A percentile compares a stretch with the other conserved stretches of the same genome.
Evolutionary conservation across 1,140 invertebrate genomes (phyloP).

Genomic region (Radopholus similis): DNA sequence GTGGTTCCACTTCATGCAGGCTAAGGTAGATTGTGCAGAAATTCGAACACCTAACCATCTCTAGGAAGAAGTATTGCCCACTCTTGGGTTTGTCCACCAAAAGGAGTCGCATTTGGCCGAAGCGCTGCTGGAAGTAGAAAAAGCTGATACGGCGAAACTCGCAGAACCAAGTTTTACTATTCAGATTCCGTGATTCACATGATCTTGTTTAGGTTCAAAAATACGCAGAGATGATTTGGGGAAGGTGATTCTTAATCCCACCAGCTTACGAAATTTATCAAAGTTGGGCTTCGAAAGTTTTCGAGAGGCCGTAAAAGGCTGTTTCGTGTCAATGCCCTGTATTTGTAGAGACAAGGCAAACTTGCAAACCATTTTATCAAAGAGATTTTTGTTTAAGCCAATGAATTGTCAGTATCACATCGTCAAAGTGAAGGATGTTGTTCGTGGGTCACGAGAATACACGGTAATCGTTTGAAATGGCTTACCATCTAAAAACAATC

Average conservation of each 20-base stretch:
- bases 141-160: not conserved
- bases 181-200: not conserved
- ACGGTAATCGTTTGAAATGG: not conserved
- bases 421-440: constrained; percentile 1
- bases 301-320: not conserved
- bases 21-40: not conserved
- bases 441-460: not conserved
- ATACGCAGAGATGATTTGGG: constrained; percentile 9
- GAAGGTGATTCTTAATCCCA: constrained; percentile 4
- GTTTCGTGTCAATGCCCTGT: constrained; percentile 10
- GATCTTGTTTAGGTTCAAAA: not conserved
- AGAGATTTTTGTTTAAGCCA: not conserved
- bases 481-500: not conserved
- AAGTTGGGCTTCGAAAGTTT: constrained; percentile 12
- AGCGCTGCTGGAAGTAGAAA: not conserved
- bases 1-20: constrained; percentile 9
- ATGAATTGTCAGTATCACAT: constrained; percentile 9
- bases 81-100: constrained; percentile 11
- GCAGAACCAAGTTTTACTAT: not conserved
- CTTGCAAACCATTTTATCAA: not conserved
- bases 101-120: not conserved
- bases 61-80: not conserved
- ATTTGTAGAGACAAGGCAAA: constrained; percentile 14
- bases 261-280: constrained; percentile 1
- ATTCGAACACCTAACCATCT: not conserved